These are phyloP conservation scores for Rhinichthys osculus DNA, from an alignment of 2,797 vertebrate species.

Conservation along the genomic window DNA sequence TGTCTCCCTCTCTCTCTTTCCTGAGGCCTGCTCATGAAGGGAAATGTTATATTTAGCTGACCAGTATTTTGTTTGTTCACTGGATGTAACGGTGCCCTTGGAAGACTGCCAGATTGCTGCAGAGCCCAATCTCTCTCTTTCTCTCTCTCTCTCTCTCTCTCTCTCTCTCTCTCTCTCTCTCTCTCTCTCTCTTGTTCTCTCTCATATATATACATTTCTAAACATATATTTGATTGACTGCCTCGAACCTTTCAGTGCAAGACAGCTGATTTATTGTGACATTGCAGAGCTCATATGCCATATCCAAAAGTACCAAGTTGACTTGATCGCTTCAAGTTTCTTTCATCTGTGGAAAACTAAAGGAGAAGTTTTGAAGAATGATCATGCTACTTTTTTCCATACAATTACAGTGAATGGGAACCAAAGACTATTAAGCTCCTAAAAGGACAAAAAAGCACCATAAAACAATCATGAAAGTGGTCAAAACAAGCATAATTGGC, in stretches of 20 bases:
- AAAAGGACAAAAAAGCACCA: too few species aligned
- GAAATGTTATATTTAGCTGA: slow-evolving; percentile 79
- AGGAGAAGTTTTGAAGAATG: background rate
- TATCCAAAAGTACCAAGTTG: slow-evolving; percentile 29
- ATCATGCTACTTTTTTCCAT: background rate
- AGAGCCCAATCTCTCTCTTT: slow-evolving; percentile 52
- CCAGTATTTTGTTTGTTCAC: slow-evolving; percentile 78
- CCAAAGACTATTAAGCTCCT: background rate
- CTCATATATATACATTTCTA: slow-evolving; percentile 13
- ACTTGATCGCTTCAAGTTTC: background rate
- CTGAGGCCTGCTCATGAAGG: slow-evolving; percentile 62
- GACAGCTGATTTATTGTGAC: slow-evolving; percentile 29
- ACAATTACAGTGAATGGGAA: too few species aligned
- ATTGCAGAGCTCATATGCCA: slow-evolving; percentile 7
- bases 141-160: slow-evolving; percentile 32
- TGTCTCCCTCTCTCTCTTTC: slow-evolving; percentile 34
- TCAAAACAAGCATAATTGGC: too few species aligned
- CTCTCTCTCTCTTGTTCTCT: background rate
- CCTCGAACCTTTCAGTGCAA: background rate
- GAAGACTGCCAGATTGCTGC: slow-evolving; percentile 74
- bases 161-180: slow-evolving; percentile 27
- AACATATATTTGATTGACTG: slow-evolving; percentile 1
- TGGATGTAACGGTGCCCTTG: slow-evolving; percentile 74
- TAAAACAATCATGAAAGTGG: background rate
- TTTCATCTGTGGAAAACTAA: background rate